These are phyloP conservation scores for Melolontha melolontha DNA, from an alignment of 2,888 invertebrate genomes.

Conservation along the genomic window DNA sequence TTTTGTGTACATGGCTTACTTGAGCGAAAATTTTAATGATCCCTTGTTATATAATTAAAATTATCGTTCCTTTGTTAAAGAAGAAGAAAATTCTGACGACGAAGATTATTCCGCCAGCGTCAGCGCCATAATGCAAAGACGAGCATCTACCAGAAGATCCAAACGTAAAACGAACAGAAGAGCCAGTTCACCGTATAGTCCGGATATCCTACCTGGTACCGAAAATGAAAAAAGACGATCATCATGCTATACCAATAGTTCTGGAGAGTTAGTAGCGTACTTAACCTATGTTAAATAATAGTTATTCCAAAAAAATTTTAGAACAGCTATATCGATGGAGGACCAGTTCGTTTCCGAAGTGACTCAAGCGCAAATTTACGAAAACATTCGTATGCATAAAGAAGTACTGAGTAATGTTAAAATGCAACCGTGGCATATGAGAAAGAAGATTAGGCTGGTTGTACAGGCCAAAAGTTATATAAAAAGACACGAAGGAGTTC, in stretches of 20 bases:
- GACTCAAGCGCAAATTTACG: constrained; percentile 89
- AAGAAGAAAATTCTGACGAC: constrained; percentile 74
- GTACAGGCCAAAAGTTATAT: constrained; percentile 89
- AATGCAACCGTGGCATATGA: constrained; percentile 86
- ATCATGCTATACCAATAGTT: constrained; percentile 87
- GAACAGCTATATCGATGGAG: constrained; percentile 83
- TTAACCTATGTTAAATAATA: not conserved
- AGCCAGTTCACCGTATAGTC: constrained; percentile 72
- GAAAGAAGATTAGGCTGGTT: constrained; percentile 84
- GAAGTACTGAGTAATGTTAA: constrained; percentile 90
- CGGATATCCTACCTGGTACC: constrained; percentile 63
- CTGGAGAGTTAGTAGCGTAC: constrained; percentile 78
- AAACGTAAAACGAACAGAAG: constrained; percentile 73
- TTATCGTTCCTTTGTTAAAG: constrained; percentile 32
- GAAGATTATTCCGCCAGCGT: constrained; percentile 90
- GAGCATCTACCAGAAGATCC: constrained; percentile 80
- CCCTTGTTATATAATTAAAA: not conserved
- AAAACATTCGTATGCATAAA: constrained; percentile 90
- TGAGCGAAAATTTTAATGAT: too few species aligned
- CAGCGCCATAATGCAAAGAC: constrained; percentile 84
- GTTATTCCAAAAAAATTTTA: constrained; percentile 55
- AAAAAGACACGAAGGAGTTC: constrained; percentile 88
- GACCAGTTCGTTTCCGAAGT: constrained; percentile 73
- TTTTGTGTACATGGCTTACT: too few species aligned
- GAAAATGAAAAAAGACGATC: constrained; percentile 70